Evolutionary conservation across 2,113 vertebrate species (phyloP).

Genomic region (Garra rufa): DNA sequence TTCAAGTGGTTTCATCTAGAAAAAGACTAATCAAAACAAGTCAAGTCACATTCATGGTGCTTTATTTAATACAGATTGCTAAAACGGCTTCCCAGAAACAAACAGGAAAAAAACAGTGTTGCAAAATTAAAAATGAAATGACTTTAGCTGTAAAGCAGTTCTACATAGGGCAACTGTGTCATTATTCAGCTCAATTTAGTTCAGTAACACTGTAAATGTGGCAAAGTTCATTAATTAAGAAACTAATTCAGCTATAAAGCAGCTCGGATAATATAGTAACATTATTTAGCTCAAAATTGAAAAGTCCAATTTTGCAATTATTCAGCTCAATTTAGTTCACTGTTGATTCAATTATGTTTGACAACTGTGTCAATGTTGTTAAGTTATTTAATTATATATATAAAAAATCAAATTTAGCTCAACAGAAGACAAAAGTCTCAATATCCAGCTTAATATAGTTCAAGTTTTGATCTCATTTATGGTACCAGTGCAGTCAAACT

Average conservation of each 20-base stretch:
- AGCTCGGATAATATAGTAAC: neutral
- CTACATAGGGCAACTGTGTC: neutral
- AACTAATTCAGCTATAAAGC: neutral
- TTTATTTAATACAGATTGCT: too few species aligned
- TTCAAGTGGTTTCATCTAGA: neutral
- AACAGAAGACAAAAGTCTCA: neutral
- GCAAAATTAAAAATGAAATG: neutral
- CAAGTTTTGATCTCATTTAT: neutral
- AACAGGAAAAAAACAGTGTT: neutral
- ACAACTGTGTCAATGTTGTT: neutral
- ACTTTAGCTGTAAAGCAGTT: neutral
- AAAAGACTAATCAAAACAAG: neutral
- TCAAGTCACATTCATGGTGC: neutral
- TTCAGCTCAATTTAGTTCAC: neutral
- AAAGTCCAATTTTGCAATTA: too few species aligned
- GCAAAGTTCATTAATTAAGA: neutral
- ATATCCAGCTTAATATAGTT: neutral
- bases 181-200: neutral
- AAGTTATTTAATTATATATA: neutral
- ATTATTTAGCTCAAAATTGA: too few species aligned
- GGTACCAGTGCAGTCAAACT: neutral
- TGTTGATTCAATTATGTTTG: neutral
- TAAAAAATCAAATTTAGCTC: neutral
- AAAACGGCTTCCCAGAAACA: neutral
- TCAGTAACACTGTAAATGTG: neutral